Evolutionary conservation across 1,140 invertebrate genomes (phyloP).

Genomic region (Atta cephalotes): DNA sequence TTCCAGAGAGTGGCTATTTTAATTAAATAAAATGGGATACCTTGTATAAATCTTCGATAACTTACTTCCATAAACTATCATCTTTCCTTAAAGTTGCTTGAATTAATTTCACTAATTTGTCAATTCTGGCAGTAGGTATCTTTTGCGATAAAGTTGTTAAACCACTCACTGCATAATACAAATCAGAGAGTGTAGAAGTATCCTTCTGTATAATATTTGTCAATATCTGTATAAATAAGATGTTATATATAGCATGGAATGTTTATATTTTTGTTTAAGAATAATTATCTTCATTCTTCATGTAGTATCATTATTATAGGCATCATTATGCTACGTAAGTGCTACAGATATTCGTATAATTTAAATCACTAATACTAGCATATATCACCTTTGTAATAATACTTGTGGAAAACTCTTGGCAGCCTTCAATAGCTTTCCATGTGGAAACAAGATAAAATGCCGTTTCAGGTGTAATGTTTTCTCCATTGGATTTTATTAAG

Average conservation of each 20-base stretch:
- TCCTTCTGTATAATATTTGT: conserved; percentile 84
- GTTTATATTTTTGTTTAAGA: conserved; percentile 66
- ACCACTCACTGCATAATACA: conserved; percentile 85
- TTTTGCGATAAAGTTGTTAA: conserved; percentile 82
- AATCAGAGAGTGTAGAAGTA: conserved; percentile 83
- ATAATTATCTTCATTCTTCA: conserved; percentile 74
- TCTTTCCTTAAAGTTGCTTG: conserved; percentile 92
- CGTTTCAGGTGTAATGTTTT: conserved; percentile 84
- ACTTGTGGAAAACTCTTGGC: conserved; percentile 79
- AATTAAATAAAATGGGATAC: background rate
- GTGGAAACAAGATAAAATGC: conserved; percentile 86
- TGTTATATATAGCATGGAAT: background rate
- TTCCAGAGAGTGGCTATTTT: too few relatives aligned
- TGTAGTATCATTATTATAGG: conserved; percentile 78
- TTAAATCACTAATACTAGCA: background rate
- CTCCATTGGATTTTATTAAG: conserved; percentile 81
- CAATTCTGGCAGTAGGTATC: conserved; percentile 85
- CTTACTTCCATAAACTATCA: conserved; percentile 91
- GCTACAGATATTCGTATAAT: background rate
- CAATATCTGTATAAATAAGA: conserved; percentile 79
- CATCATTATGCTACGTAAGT: conserved; percentile 75
- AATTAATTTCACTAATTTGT: conserved; percentile 89
- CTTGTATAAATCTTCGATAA: conserved; percentile 48
- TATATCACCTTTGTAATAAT: conserved; percentile 79
- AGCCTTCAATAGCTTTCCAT: conserved; percentile 85